Conservation (phyloP, 1,140 invertebrate genomes). For the Aphidius gifuensis region DNA sequence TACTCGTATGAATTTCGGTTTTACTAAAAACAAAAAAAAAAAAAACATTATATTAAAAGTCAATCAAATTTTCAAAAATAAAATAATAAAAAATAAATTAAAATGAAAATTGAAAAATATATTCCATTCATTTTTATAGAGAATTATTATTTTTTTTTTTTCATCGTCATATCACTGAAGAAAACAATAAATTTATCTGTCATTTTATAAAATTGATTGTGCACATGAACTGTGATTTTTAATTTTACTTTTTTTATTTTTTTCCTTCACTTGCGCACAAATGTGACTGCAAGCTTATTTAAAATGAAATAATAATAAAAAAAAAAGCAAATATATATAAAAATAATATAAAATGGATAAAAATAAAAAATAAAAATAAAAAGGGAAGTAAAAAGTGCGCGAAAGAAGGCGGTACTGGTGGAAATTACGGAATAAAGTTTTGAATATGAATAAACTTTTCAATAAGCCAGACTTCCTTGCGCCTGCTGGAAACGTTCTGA, state of each 20-base stretch:
- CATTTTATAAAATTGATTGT: no score
- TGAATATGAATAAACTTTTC: constrained; percentile 38
- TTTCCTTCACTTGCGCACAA: no score
- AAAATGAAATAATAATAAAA: constrained; percentile 50
- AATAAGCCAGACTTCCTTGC: constrained; percentile 30
- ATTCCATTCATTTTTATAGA: no score
- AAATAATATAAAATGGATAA: not conserved
- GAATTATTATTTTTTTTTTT: no score
- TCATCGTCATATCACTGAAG: no score
- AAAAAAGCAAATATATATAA: not conserved
- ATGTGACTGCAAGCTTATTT: no score
- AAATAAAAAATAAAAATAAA: constrained; percentile 1
- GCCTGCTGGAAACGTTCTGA: constrained; percentile 8
- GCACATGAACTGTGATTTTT: no score
- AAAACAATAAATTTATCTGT: no score
- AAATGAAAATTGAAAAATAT: no score
- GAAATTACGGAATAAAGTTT: constrained; percentile 26
- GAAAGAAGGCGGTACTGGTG: constrained; percentile 2
- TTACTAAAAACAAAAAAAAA: constrained; percentile 62
- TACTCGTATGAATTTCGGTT: constrained; percentile 65
- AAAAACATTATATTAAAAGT: not conserved
- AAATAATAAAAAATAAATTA: not conserved
- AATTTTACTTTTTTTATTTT: not conserved
- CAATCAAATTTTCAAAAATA: not conserved
- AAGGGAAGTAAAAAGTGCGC: not conserved